Percentiles rank a stretch among this genome's conserved stretches.
These are phyloP conservation scores for Apeltes quadracus DNA, from an alignment of 2,113 vertebrate genomes.

Conservation along the genomic window DNA sequence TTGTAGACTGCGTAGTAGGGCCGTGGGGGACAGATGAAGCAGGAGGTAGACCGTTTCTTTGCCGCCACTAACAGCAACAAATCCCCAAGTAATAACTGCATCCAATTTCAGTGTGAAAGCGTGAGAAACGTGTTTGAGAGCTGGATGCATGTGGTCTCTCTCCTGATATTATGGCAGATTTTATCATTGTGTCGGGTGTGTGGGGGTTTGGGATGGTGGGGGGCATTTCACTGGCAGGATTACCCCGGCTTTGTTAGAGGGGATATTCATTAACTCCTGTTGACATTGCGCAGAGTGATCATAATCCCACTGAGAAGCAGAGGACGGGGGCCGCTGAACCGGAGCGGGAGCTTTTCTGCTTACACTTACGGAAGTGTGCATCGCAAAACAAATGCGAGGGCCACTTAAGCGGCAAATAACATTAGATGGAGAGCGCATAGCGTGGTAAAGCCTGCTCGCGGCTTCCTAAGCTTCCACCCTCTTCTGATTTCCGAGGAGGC, in stretches of 20 bases:
- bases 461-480: constrained; percentile 5
- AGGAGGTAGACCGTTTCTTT: constrained; percentile 63
- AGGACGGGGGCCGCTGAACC: constrained; percentile 54
- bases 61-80: constrained; percentile 54
- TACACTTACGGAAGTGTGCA: constrained; percentile 45
- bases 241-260: constrained; percentile 70
- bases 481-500: neutral
- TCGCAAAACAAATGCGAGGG: constrained; percentile 34
- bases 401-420: constrained; percentile 55
- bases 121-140: constrained; percentile 71
- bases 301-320: constrained; percentile 67
- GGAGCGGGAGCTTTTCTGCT: constrained; percentile 54
- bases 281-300: constrained; percentile 73
- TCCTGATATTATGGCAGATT: constrained; percentile 70
- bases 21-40: constrained; percentile 61
- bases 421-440: constrained; percentile 19
- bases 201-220: too few relatives aligned
- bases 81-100: constrained; percentile 75
- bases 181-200: constrained; percentile 64
- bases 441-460: constrained; percentile 14
- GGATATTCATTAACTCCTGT: constrained; percentile 80
- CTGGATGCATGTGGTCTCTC: constrained; percentile 64
- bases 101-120: constrained; percentile 70
- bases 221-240: constrained; percentile 75
- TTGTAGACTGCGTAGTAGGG: constrained; percentile 24